Evolutionary conservation across 1,140 invertebrate genomes (phyloP), one percentile per base, ranked within the genome.

Genomic region (Drosophila parabipectinata): DNA sequence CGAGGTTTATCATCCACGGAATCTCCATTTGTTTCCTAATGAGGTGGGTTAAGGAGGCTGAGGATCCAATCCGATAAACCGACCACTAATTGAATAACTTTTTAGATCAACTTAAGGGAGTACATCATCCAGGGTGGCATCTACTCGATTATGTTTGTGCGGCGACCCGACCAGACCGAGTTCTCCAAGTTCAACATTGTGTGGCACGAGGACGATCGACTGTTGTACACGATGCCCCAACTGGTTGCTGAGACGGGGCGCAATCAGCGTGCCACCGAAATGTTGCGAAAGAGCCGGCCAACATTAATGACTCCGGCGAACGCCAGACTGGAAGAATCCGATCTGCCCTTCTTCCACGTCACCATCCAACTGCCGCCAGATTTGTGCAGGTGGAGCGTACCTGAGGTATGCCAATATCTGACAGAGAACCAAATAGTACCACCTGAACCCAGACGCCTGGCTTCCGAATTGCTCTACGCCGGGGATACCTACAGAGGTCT

Each of bases 21-120:
- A 57, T 9, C 15, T 91, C 0, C 59, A 79, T 2, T 15, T 91
- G 21, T 45, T 41, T 1, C 0, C 2, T 0, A 44, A 54, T 8
- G 90, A 91, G 77, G 90, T 91, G 14, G 45, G 59, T 14, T 3
- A 3, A 15, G 14, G 8, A 41, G 15, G 15, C 1, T 15, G 15
- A 15, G 15, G 1, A 15, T 15, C 15, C 15, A 15, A 15, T 1
- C 0, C 15, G 15, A 15, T 15, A 15, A 15, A 15, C 15, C 15
- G 1, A 32, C 8, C 9, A 52, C 21, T 44, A 24, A 37, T 2
- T 52, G 7, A 50, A 41, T 14, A 24, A 50, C 0, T 34, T 12
- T 7, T 6, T 6, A 91, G 90, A 78, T 91, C 0, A 91, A 91
- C 74, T 45, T 91, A 1, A 66, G 87, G 24, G 44, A 91, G 32